Conservation (phyloP, 2,113 vertebrate species). For the Myiagra hebetior region DNA sequence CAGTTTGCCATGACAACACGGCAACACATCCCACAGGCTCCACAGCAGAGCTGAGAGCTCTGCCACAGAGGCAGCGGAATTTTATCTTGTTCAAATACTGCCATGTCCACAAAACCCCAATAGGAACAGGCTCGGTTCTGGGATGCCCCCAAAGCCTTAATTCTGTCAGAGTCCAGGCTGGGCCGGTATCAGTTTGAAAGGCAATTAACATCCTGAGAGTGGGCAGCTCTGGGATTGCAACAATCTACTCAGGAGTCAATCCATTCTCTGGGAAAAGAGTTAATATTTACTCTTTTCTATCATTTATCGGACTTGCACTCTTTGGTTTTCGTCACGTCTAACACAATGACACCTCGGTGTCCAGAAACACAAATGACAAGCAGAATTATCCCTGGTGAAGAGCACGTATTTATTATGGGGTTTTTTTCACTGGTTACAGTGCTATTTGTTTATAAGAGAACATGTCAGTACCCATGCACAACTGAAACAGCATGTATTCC, state of each 20-base stretch:
- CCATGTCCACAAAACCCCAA: background rate
- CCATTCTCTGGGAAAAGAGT: background rate
- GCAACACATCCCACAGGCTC: fast-evolving
- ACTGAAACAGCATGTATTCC: background rate
- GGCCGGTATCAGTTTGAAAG: fast-evolving
- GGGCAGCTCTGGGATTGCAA: background rate
- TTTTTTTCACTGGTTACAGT: background rate
- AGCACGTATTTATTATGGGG: background rate
- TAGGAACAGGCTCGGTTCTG: background rate
- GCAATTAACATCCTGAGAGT: background rate
- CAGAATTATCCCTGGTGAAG: background rate
- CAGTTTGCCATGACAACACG: background rate
- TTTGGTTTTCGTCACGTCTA: background rate
- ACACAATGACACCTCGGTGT: background rate
- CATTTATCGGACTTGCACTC: background rate
- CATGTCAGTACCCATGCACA: background rate
- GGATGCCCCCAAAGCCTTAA: background rate
- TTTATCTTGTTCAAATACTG: background rate
- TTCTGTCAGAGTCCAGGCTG: background rate
- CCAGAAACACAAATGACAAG: background rate
- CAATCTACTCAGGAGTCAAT: background rate
- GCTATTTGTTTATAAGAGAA: background rate
- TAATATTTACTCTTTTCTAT: background rate
- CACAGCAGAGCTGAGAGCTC: background rate
- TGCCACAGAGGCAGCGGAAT: fast-evolving